Base-by-base conservation (phyloP, 2,888 invertebrate species). In the Drosophila bunnanda region DNA sequence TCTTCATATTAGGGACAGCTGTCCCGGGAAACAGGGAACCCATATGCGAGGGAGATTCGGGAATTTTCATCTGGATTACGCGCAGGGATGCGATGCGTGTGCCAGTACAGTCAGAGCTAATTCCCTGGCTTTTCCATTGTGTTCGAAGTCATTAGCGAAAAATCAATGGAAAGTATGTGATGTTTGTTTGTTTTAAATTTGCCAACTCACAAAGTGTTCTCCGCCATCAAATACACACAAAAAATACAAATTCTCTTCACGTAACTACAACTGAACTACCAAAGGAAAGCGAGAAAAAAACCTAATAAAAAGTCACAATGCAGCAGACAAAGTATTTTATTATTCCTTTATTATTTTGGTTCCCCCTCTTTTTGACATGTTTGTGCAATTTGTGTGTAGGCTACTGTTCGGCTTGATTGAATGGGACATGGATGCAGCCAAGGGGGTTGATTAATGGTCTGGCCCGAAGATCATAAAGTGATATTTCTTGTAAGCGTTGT, bases 31-130 rank as follows among this genome's bases (percentile, higher is more conserved):
- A 46, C 65, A 65, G 50, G 28, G 41, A 62, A 43, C 64, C 64
- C 66, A 67, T 55, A 55, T 67, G 66, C 44, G 66, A 53, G 53
- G 67, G 67, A 66, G 43, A 53, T 38, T 44, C 44, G 17, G 52
- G 44, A 65, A 43, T 54, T 67, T 68, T n/a, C 28, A 52, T 53
- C 38, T 65, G 66, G 66, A 46, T 67, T 54, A 25, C 30, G 28
- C 43, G 36, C n/a, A 43, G n/a, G 36, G 52, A 66, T 66, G 66
- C 43, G 28, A 59, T 54, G 36, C 52, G 41, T 64, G 32, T 25
- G 22, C 38, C 43, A 32, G 73, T 74, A 81, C 85, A 82, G 82
- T 87, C 81, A 73, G 57, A 69, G 65, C 70, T 64, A 61, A 83
- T 69, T 82, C 73, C 68, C 71, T 77, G 77, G 66, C 62, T 74